phyloP scores from a whole-genome alignment of 2,797 vertebrate genomes.

The Cyprinodon diabolis region DNA sequence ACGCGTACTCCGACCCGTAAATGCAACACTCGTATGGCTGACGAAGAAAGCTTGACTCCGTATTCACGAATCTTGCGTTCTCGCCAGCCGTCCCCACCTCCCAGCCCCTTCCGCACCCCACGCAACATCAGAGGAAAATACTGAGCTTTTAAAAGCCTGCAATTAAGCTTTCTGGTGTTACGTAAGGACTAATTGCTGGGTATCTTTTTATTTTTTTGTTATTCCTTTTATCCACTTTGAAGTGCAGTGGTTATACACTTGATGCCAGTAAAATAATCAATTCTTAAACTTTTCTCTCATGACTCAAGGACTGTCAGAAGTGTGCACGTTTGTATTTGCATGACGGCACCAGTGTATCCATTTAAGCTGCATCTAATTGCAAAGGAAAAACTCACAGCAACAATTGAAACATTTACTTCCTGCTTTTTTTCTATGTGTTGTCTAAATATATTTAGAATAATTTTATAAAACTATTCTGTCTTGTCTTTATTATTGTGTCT shows the following conservation, averaged over 20 bases:
- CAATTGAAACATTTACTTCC: neutral
- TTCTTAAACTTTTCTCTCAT: conserved; percentile 18
- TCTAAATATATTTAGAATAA: neutral
- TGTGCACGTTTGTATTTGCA: conserved; percentile 3
- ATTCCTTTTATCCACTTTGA: conserved; percentile 20
- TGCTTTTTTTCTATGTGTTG: neutral
- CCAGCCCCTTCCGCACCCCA: conserved; percentile 51
- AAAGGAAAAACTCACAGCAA: neutral
- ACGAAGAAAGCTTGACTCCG: conserved; percentile 68
- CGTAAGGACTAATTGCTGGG: conserved; percentile 28
- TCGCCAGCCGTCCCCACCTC: conserved; percentile 78
- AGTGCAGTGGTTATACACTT: conserved; percentile 6
- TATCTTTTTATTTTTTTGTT: conserved; percentile 31
- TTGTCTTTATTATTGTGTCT: neutral
- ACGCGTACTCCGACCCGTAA: conserved; percentile 53
- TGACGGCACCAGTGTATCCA: too few species aligned
- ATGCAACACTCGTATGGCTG: conserved; percentile 24
- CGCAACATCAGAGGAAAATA: conserved; percentile 63
- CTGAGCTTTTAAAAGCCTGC: conserved; percentile 46
- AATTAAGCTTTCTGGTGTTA: conserved; percentile 1
- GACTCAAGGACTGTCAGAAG: conserved; percentile 3
- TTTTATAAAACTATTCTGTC: neutral
- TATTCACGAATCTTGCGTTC: conserved; percentile 82
- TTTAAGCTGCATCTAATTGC: conserved; percentile 4
- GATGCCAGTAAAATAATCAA: conserved; percentile 27